Conservation (phyloP, 2,797 vertebrate genomes). For the Myripristis murdjan region DNA sequence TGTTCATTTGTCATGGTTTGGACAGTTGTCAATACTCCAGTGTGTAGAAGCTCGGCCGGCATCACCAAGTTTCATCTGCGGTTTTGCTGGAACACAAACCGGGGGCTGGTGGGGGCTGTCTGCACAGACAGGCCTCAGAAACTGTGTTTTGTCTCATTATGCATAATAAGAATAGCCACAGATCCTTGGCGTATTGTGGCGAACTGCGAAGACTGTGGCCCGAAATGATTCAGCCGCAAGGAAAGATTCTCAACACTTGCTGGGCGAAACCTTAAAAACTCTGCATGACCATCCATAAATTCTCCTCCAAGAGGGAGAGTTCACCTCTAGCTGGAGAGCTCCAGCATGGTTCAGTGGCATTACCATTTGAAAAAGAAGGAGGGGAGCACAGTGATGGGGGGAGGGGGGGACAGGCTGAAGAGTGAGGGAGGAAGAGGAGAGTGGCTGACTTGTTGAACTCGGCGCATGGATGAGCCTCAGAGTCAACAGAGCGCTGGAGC, state of each 20-base stretch:
- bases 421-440: too few species aligned
- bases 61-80: constrained; percentile 30
- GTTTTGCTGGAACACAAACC: constrained; percentile 22
- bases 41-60: constrained; percentile 21
- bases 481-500: constrained; percentile 58
- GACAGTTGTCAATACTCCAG: constrained; percentile 21
- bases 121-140: constrained; percentile 27
- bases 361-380: constrained; percentile 79
- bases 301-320: constrained; percentile 59
- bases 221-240: constrained; percentile 63
- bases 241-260: constrained; percentile 56
- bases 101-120: too few species aligned
- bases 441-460: constrained; percentile 83
- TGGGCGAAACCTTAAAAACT: constrained; percentile 68
- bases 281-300: constrained; percentile 76
- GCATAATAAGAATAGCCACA: constrained; percentile 60
- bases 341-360: constrained; percentile 70
- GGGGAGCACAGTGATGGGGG: constrained; percentile 55
- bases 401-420: constrained; percentile 15
- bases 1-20: constrained; percentile 39
- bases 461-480: constrained; percentile 66
- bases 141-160: constrained; percentile 66
- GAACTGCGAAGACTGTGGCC: constrained; percentile 50
- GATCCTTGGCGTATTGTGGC: constrained; percentile 43
- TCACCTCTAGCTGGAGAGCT: constrained; percentile 62